Base-by-base conservation (phyloP, 2,797 vertebrate genomes). In the Pachyuromys duprasi region DNA sequence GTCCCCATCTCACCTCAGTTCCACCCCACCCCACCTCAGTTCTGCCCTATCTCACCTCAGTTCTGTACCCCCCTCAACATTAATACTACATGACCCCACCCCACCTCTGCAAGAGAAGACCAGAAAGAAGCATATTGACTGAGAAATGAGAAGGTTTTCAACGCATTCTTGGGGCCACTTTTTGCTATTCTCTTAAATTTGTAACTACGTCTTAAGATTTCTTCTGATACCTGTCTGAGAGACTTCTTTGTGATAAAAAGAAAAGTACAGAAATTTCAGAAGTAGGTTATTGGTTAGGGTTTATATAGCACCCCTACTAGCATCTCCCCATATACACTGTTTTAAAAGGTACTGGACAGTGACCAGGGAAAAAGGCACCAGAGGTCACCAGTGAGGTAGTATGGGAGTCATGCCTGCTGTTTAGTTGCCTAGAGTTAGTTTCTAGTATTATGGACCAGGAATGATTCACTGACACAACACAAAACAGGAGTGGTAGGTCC, bases 201-300 rank as follows among this genome's bases (percentile, higher is more conserved):
- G 55, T 28, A 92, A 36, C 53, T 62, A 39, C 9, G 15, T 80
- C 20, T 90, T 55, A 91, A 13, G 90, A 87, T 76, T 86, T 86
- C 57, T 94, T 84, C 60, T 0, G 26, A 72, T 76, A 55, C 72
- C 8, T 91, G 22, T 60, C n/a, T 49, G 86, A 80, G 79, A 91
- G 45, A 31, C 70, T 93, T 88, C 69, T 93, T 94, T 26, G 20
- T 8, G 39, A 80, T 86, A 79, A 86, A 87, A 62, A 45, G 88
- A 95, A 39, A 84, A 87, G 42, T 3, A 28, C 62, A 70, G 75
- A 28, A 39, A 84, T 79, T 92, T 93, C 42, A 80, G 42, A 86
- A 93, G 45, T 57, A 89, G 53, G 83, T 33, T 45, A 36, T 33
- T 49, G 49, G 49, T 18, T 31, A 72, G 69, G 36, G 6, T 55